phyloP scores from a whole-genome alignment of 2,888 invertebrate species.

The Rapana venosa region DNA sequence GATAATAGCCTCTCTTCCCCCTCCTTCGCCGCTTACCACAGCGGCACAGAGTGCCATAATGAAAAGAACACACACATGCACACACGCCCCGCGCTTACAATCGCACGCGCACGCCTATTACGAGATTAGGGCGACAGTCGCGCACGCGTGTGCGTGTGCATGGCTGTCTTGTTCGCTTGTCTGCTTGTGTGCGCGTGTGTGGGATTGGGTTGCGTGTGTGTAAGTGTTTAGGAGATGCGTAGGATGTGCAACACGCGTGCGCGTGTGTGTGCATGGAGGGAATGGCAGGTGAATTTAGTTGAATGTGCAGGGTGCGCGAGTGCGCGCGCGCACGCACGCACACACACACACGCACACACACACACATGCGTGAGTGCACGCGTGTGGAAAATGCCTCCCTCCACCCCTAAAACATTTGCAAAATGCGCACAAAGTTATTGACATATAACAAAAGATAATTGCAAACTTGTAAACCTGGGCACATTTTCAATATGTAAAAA shows the following conservation, averaged over 20 bases:
- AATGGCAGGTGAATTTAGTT: too few species aligned
- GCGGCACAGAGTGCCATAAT: too few species aligned
- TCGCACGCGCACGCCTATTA: too few species aligned
- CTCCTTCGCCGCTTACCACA: too few species aligned
- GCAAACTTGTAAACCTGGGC: too few species aligned
- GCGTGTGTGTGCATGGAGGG: background rate
- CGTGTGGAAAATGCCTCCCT: background rate
- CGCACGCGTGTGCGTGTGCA: background rate
- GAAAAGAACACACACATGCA: too few species aligned
- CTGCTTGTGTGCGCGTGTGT: background rate
- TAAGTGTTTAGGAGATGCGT: slow-evolving; percentile 7
- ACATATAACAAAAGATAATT: too few species aligned
- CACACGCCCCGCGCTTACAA: too few species aligned
- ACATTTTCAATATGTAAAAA: too few species aligned
- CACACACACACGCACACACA: too few species aligned
- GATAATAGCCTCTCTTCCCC: background rate
- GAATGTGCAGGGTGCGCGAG: too few species aligned
- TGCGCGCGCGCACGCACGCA: too few species aligned
- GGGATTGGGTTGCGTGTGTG: background rate
- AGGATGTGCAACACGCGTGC: background rate
- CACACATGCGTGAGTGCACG: background rate
- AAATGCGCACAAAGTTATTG: background rate
- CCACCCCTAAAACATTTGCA: background rate
- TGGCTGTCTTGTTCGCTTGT: background rate
- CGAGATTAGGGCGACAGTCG: background rate